Percentiles rank a stretch among this genome's conserved stretches.
Conservation (phyloP, 2,888 invertebrate species). For the Eupithecia pulchellata region DNA sequence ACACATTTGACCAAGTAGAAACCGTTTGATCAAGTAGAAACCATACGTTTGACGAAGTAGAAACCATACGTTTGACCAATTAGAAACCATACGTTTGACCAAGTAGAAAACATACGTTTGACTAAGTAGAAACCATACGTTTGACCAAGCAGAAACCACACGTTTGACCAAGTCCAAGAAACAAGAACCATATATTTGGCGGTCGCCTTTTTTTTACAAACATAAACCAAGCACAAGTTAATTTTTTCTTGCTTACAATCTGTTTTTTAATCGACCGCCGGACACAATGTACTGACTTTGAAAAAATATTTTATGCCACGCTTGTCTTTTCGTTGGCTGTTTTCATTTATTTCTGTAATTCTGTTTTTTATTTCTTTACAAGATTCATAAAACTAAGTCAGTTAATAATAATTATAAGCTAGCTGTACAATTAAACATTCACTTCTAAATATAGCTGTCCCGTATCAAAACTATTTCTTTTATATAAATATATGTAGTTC, state of each 20-base stretch:
- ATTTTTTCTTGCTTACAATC: constrained; percentile 77
- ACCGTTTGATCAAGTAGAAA: neutral
- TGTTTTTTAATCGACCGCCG: constrained; percentile 62
- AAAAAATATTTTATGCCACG: constrained; percentile 67
- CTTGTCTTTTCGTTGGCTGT: constrained; percentile 60
- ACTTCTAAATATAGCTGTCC: constrained; percentile 34
- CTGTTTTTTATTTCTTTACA: constrained; percentile 53
- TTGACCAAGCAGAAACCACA: neutral
- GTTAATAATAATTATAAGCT: constrained; percentile 55
- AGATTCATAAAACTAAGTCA: constrained; percentile 60
- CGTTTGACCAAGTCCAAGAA: constrained; percentile 53
- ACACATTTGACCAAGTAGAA: constrained; percentile 58
- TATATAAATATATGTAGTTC: constrained; percentile 13
- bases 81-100: constrained; percentile 62
- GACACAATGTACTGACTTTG: constrained; percentile 72
- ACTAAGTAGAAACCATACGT: neutral
- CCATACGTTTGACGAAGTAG: neutral
- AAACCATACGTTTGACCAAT: constrained; percentile 42
- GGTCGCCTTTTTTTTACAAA: constrained; percentile 75
- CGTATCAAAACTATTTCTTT: constrained; percentile 28
- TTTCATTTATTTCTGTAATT: constrained; percentile 51
- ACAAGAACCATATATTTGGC: constrained; percentile 66
- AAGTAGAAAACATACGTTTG: neutral
- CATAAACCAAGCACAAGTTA: constrained; percentile 69
- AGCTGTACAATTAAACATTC: constrained; percentile 38